A percentile compares a stretch with the other conserved stretches of the same genome.
Conservation (phyloP, 2,113 vertebrate species). For the Ascaphus truei region DNA sequence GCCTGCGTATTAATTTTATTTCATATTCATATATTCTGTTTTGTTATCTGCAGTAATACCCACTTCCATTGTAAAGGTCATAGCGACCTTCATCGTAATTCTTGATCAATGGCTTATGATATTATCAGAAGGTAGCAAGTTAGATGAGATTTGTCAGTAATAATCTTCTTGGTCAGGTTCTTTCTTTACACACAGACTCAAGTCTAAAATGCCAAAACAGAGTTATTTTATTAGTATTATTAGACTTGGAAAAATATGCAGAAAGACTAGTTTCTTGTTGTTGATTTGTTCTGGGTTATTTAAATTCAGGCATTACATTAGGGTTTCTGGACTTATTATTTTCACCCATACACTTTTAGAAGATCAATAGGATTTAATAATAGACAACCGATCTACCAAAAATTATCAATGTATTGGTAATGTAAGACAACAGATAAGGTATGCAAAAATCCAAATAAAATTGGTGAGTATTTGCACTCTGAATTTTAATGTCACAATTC, state of each 20-base stretch:
- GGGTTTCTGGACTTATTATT: too few species aligned
- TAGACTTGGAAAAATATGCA: too few species aligned
- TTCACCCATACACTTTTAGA: too few species aligned
- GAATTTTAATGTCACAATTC: too few species aligned
- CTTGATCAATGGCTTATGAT: constrained; percentile 14
- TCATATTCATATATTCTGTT: neutral
- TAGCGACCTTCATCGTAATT: constrained; percentile 20
- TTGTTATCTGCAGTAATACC: constrained; percentile 31
- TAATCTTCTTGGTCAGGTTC: neutral
- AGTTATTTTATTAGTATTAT: neutral
- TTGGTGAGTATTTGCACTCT: too few species aligned
- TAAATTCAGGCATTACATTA: too few species aligned
- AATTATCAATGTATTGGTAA: too few species aligned
- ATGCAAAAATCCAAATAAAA: too few species aligned
- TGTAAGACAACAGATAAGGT: too few species aligned
- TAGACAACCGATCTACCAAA: too few species aligned
- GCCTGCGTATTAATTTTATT: neutral
- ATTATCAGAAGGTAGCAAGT: constrained; percentile 30
- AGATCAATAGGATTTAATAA: too few species aligned
- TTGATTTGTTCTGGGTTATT: neutral
- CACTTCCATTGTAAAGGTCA: constrained; percentile 40
- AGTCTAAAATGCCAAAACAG: neutral
- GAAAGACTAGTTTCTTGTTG: neutral
- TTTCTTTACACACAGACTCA: neutral
- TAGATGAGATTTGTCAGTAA: constrained; percentile 17